phyloP scores from a whole-genome alignment of 2,888 invertebrate species.

The Drosophila trichaetosa region DNA sequence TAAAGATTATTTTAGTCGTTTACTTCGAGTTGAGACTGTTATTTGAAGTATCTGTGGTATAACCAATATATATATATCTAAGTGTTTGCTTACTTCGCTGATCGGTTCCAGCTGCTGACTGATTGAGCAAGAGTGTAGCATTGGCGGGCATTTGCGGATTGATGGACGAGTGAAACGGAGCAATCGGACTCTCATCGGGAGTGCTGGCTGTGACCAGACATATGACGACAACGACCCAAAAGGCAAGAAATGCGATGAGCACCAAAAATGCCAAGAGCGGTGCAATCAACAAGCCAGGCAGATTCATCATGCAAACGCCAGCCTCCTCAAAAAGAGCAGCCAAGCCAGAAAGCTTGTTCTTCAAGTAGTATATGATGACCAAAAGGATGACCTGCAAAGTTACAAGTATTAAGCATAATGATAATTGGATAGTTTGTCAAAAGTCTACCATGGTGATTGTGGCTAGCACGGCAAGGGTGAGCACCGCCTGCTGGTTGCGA shows the following conservation, averaged over 20 bases:
- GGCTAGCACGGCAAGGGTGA: constrained; percentile 93
- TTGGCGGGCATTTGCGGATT: constrained; percentile 50
- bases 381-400: constrained; percentile 89
- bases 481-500: constrained; percentile 94
- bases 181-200: constrained; percentile 86
- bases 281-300: constrained; percentile 94
- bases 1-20: not conserved
- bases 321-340: constrained; percentile 95
- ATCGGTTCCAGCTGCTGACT: constrained; percentile 64
- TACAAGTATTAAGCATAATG: not conserved
- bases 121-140: constrained; percentile 44
- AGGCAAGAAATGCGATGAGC: constrained; percentile 91
- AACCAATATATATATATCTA: not conserved
- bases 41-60: not conserved
- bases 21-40: not conserved
- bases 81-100: constrained; percentile 75
- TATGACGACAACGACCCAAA: constrained; percentile 95
- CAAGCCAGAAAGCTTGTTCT: constrained; percentile 92
- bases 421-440: not conserved
- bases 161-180: constrained; percentile 71
- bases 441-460: constrained; percentile 91
- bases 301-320: constrained; percentile 92
- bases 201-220: constrained; percentile 92
- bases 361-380: constrained; percentile 90
- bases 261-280: constrained; percentile 93